Evolutionary conservation across 2,888 invertebrate species (phyloP), one percentile per base, ranked within the genome.

Genomic region (Agrochola lychnidis): DNA sequence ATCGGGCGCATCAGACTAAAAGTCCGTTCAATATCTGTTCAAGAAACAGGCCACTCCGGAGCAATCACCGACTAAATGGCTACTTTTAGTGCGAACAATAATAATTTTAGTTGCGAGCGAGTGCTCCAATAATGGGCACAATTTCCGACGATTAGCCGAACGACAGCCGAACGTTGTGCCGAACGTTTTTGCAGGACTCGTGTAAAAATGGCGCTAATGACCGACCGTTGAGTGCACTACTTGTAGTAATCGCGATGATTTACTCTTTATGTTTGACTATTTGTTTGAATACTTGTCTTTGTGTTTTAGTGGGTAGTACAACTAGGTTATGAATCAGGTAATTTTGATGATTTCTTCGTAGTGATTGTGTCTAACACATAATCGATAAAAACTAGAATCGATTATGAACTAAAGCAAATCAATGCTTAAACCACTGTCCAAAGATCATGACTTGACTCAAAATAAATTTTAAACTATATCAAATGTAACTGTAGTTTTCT

Each of bases 81-180:
- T 94, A 94, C 96, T 96, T 95, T 96, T 94, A 96, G 93, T 92
- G 93, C 93, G 96, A 95, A 96, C 96, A 96, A 96, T 96, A 94
- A 96, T 96, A 94, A 95, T 95, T 96, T 95, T 95, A 96, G 96
- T 95, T 94, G 94, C 85, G 89, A 94, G 91, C 93, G 94, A 96
- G 94, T 94, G 95, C 93, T 91, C 93, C 95, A 93, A 95, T 96
- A 96, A 96, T 96, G 96, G 96, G 93, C 90, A 94, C 96, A 94
- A 96, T 96, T 96, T 96, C 96, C 96, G 95, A 94, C 96, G 94
- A 96, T 96, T 96, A 96, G 94, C 89, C 92, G 93, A 91, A 89
- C 91, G 91, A 88, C 90, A 91, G 92, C 87, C 92, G 92, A 91
- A 84, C 88, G 82, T 45, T 84, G 53, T 51, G 70, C 85, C 85